Evolutionary conservation across 2,797 vertebrate genomes (phyloP).

Genomic region (Hypotaenidia okinawae): DNA sequence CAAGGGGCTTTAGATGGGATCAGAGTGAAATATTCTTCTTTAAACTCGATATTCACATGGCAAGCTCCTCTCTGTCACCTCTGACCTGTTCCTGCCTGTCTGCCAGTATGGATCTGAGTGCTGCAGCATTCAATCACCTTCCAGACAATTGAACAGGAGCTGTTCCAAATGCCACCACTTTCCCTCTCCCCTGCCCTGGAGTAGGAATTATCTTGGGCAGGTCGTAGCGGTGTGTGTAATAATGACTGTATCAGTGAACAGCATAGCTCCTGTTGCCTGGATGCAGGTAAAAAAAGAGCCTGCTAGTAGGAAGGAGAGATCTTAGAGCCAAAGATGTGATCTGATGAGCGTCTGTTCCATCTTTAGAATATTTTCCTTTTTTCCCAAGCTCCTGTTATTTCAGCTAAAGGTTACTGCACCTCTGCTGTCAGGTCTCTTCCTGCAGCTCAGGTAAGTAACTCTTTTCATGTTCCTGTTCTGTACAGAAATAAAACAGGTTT

Average conservation of each 20-base stretch:
- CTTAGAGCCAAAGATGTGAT: neutral
- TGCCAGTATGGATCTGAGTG: neutral
- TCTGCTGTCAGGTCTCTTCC: constrained; percentile 9
- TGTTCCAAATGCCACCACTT: neutral
- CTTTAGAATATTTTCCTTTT: neutral
- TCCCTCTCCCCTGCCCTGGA: neutral
- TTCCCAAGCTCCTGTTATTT: neutral
- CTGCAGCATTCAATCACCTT: neutral
- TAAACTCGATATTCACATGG: neutral
- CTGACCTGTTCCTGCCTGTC: constrained; percentile 2
- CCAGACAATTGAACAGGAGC: neutral
- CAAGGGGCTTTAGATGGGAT: neutral
- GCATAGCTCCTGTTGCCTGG: neutral
- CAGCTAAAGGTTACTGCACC: constrained; percentile 2
- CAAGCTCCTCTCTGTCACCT: constrained; percentile 4
- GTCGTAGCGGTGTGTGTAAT: neutral
- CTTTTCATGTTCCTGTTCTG: neutral
- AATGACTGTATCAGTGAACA: neutral
- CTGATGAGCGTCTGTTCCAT: neutral
- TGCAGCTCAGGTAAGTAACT: neutral
- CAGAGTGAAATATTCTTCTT: neutral
- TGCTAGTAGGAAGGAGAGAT: neutral
- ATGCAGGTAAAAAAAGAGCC: constrained; percentile 8
- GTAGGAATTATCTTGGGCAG: neutral
- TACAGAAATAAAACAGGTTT: neutral